A percentile compares a stretch with the other conserved stretches of the same genome.
Conservation (phyloP, 2,888 invertebrate genomes). For the Antitype chi region DNA sequence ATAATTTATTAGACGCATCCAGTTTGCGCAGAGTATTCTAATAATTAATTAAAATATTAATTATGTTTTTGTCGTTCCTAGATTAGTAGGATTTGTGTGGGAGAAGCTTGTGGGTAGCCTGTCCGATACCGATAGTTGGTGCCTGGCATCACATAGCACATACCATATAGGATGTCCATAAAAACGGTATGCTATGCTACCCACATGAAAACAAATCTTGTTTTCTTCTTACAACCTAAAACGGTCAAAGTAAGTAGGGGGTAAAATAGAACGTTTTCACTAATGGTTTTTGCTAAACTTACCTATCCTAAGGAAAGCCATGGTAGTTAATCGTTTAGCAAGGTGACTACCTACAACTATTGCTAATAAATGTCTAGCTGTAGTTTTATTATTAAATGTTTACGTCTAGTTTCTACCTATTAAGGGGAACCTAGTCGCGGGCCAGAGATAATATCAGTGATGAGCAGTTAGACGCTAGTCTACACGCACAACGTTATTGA, state of each 20-base stretch:
- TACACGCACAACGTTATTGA: no score
- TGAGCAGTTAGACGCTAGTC: no score
- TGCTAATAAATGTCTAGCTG: no score
- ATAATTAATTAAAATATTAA: slow-evolving; percentile 22
- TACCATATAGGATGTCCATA: slow-evolving; percentile 28
- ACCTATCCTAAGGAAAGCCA: no score
- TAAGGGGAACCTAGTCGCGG: no score
- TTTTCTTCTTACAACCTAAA: not conserved
- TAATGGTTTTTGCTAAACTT: not conserved
- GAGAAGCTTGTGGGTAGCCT: slow-evolving; percentile 41
- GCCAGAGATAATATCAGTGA: no score
- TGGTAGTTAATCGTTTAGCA: no score
- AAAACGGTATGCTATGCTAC: slow-evolving; percentile 30
- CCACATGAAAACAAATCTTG: slow-evolving; percentile 21
- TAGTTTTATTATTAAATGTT: no score
- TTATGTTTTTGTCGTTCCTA: slow-evolving; percentile 37
- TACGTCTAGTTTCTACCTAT: no score
- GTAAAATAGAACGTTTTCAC: not conserved
- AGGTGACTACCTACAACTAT: no score
- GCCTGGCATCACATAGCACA: not conserved
- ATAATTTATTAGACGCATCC: not conserved
- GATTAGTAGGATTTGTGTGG: slow-evolving; percentile 51
- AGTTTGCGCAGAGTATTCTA: not conserved
- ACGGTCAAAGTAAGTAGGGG: not conserved
- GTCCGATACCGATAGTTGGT: slow-evolving; percentile 23